Evolutionary conservation across 2,797 vertebrate genomes (phyloP), one percentile per base, ranked within the genome.

Genomic region (Choloepus didactylus): DNA sequence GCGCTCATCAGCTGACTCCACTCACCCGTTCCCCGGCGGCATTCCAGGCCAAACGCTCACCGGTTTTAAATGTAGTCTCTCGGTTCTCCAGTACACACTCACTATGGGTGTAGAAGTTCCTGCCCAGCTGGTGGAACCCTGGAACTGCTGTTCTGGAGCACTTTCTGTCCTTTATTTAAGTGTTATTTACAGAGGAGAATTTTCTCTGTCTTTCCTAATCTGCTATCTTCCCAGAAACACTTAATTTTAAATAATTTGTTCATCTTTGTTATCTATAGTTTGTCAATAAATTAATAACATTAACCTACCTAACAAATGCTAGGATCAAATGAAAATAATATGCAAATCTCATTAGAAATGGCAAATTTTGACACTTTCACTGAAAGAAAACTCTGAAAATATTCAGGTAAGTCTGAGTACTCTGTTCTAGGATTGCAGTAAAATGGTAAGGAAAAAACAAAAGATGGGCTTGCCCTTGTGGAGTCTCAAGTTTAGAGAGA

Each of bases 271-370:
- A 83, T 60, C n/a, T 79, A 35, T 21, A 91, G 19, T 66, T 72
- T 41, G 18, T 69, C 29, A 87, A 75, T 51, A 49, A 80, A 91
- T 21, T 62, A n/a, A 35, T 62, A 76, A 56, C 35, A 49, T 31
- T 87, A 87, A 12, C 29, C 88, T 83, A 56, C 29, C 27, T 85
- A 29, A 60, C 73, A 44, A 93, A 93, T 69, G n/a, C 62, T 67
- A 76, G 31, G 72, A 38, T 83, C 51, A 77, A 92, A 88, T 84
- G 64, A 89, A 95, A 91, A 89, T 69, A 25, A 35, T 3, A 81
- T 19, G 19, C 35, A 88, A 83, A 89, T 54, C 27, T 70, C 86
- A 85, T 21, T 84, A 29, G 64, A 93, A 95, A 95, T 44, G 67
- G 7, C n/a, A 67, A 67, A 44, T 70, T 93, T 82, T 56, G 23